These are phyloP conservation scores for Sitophilus oryzae DNA, from an alignment of 1,140 invertebrate genomes.

Conservation along the genomic window DNA sequence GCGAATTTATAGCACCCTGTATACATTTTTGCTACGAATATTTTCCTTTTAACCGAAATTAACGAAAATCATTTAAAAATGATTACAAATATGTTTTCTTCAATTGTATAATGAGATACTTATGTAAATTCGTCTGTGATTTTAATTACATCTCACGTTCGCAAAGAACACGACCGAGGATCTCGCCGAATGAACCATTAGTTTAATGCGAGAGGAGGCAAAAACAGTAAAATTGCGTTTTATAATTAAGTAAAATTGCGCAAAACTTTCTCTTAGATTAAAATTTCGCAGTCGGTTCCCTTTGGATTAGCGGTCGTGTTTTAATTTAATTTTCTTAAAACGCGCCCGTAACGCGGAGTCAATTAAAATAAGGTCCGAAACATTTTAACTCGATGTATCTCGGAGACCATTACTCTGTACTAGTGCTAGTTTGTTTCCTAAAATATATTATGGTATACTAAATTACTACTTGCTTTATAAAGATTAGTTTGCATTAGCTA, in stretches of 20 bases:
- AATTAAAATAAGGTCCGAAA: not conserved
- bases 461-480: too few relatives aligned
- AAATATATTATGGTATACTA: slow-evolving; percentile 1
- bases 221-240: slow-evolving; percentile 1
- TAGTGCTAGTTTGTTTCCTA: not conserved
- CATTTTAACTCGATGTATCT: not conserved
- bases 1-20: too few relatives aligned
- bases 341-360: not conserved
- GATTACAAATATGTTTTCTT: too few relatives aligned
- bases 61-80: too few relatives aligned
- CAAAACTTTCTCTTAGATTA: slow-evolving; percentile 4
- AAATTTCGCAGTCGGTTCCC: not conserved
- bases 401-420: not conserved
- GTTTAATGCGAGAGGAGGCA: not conserved
- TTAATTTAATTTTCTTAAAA: slow-evolving; percentile 7
- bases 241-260: slow-evolving; percentile 4
- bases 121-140: too few relatives aligned
- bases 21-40: too few relatives aligned
- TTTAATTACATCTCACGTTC: too few relatives aligned
- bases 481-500: too few relatives aligned
- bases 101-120: too few relatives aligned
- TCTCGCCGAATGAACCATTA: not conserved
- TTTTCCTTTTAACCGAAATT: too few relatives aligned
- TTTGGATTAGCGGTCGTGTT: slow-evolving; percentile 1
- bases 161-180: too few relatives aligned